These are phyloP conservation scores for Limonius californicus DNA, from an alignment of 1,140 invertebrate species.

Conservation along the genomic window DNA sequence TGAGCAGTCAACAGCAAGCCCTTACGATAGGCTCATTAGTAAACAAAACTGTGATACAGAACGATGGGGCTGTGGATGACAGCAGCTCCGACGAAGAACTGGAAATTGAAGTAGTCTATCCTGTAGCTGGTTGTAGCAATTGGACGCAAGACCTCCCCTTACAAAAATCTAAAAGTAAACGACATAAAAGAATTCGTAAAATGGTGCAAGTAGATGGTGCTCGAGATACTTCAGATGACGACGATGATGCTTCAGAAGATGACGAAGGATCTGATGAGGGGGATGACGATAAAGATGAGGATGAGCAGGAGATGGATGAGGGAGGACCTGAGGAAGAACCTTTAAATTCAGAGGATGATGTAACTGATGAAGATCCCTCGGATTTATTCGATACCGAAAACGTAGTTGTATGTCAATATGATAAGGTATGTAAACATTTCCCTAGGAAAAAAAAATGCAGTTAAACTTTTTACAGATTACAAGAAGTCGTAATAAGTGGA, in stretches of 20 bases:
- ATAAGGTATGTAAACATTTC: slow-evolving; percentile 82
- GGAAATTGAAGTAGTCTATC: not conserved
- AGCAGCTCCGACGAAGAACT: slow-evolving; percentile 17
- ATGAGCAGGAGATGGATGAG: slow-evolving; percentile 71
- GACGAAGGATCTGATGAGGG: slow-evolving; percentile 64
- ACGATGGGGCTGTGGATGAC: slow-evolving; percentile 35
- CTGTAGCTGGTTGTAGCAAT: not conserved
- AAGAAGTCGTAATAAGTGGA: slow-evolving; percentile 97
- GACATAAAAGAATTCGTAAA: not conserved
- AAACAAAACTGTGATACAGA: slow-evolving; percentile 40
- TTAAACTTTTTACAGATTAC: slow-evolving; percentile 72
- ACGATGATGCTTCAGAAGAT: slow-evolving; percentile 64
- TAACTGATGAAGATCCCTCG: slow-evolving; percentile 92
- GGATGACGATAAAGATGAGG: slow-evolving; percentile 69
- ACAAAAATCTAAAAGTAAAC: not conserved
- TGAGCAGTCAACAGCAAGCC: slow-evolving; percentile 45
- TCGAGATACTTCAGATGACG: slow-evolving; percentile 67
- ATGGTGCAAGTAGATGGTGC: slow-evolving; percentile 57
- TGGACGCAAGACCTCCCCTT: no score
- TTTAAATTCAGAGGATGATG: slow-evolving; percentile 93
- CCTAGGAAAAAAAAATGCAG: slow-evolving; percentile 2
- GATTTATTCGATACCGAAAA: slow-evolving; percentile 98
- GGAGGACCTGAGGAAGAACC: slow-evolving; percentile 85
- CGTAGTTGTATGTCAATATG: slow-evolving; percentile 99
- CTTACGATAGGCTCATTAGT: slow-evolving; percentile 27